Conservation (phyloP, 2,113 vertebrate genomes). For the Cyphomyrus plagiostoma region DNA sequence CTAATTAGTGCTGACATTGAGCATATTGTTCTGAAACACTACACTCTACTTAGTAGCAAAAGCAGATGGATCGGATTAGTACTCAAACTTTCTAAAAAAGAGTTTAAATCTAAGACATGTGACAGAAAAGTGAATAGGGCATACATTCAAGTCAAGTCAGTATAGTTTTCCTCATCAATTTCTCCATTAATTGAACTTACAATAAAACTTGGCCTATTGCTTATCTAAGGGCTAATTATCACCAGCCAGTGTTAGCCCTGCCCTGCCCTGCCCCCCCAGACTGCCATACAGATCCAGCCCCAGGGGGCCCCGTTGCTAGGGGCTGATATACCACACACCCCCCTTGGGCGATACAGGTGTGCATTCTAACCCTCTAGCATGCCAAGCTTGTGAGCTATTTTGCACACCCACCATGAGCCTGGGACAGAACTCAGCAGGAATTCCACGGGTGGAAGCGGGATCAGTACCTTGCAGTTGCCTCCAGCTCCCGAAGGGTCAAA, state of each 20-base stretch:
- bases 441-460: background rate
- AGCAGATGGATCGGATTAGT: background rate
- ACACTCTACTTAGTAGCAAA: background rate
- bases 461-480: no score
- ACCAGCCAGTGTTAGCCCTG: background rate
- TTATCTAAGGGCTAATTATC: background rate
- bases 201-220: background rate
- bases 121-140: background rate
- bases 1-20: background rate
- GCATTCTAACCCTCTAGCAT: background rate
- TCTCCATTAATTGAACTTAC: background rate
- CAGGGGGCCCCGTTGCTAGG: slow-evolving; percentile 94
- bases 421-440: background rate
- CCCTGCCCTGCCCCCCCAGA: background rate
- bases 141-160: background rate
- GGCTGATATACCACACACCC: slow-evolving; percentile 82
- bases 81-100: slow-evolving; percentile 36
- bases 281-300: slow-evolving; percentile 88
- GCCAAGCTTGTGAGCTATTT: background rate
- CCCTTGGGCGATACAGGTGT: slow-evolving; percentile 91
- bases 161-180: slow-evolving; percentile 4
- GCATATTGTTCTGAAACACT: background rate
- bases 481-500: background rate
- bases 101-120: slow-evolving; percentile 27
- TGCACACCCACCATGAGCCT: background rate